A percentile compares a stretch with the other conserved stretches of the same genome.
phyloP scores from a whole-genome alignment of 2,888 invertebrate species.

The Dermolepida albohirtum region DNA sequence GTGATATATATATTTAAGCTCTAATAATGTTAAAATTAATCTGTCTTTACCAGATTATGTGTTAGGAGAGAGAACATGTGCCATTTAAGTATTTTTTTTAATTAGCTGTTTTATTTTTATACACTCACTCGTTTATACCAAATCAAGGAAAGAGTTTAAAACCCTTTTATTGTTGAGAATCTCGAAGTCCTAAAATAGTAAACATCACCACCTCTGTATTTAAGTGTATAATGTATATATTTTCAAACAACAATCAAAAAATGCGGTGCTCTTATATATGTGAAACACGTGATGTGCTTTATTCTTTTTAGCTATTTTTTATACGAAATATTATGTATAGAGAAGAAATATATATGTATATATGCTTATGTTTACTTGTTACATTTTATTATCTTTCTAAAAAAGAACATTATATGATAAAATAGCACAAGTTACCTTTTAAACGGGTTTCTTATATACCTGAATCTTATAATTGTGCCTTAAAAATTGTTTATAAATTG shows the following conservation, averaged over 20 bases:
- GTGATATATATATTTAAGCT: slow-evolving; percentile 42
- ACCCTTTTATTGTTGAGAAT: slow-evolving; percentile 21
- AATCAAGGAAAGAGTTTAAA: slow-evolving; percentile 29
- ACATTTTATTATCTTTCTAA: slow-evolving; percentile 22
- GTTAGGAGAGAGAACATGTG: slow-evolving; percentile 54
- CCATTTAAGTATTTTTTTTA: slow-evolving; percentile 54
- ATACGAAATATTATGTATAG: slow-evolving; percentile 32
- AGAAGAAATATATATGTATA: slow-evolving; percentile 27
- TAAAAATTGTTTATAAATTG: slow-evolving; percentile 54
- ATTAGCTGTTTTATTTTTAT: slow-evolving; percentile 44
- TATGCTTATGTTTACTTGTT: slow-evolving; percentile 35
- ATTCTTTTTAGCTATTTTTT: slow-evolving; percentile 36
- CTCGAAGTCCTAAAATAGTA: slow-evolving; percentile 8
- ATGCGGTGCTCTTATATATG: slow-evolving; percentile 28
- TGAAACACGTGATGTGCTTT: slow-evolving; percentile 28
- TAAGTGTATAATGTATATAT: slow-evolving; percentile 5
- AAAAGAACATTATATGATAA: slow-evolving; percentile 38
- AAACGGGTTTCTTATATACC: slow-evolving; percentile 56
- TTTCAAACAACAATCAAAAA: background rate
- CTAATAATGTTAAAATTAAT: slow-evolving; percentile 29
- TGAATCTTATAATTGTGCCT: slow-evolving; percentile 59
- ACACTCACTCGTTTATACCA: slow-evolving; percentile 5
- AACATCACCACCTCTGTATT: slow-evolving; percentile 31
- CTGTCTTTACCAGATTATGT: slow-evolving; percentile 26
- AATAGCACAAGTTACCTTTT: slow-evolving; percentile 55